A percentile compares a stretch with the other conserved stretches of the same genome.
Conservation (phyloP, 2,888 invertebrate species). For the Philhelius pedissequus region DNA sequence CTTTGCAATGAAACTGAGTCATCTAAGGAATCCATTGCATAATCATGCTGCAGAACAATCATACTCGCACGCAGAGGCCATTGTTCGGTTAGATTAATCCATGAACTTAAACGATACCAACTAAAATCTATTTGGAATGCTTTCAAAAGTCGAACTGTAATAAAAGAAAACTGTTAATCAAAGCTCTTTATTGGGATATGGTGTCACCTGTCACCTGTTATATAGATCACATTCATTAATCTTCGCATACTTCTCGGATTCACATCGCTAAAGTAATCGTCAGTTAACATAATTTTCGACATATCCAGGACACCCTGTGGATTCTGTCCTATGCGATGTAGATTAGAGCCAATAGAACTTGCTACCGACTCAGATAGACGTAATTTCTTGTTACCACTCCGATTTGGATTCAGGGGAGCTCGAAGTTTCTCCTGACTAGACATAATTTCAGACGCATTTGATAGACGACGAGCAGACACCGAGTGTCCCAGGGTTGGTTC, state of each 20-base stretch:
- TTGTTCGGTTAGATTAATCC: constrained; percentile 99
- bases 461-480: constrained; percentile 87
- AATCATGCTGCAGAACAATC: constrained; percentile 96
- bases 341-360: constrained; percentile 93
- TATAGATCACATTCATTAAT: constrained; percentile 97
- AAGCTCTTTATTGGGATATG: neutral
- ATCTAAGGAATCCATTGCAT: constrained; percentile 91
- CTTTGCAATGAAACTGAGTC: constrained; percentile 92
- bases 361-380: constrained; percentile 93
- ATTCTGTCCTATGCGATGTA: constrained; percentile 87
- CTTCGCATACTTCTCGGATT: constrained; percentile 98
- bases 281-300: constrained; percentile 92
- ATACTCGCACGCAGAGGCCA: constrained; percentile 99
- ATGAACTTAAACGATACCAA: constrained; percentile 98
- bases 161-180: neutral
- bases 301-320: constrained; percentile 80
- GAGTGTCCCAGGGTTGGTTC: constrained; percentile 77
- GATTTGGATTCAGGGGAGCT: constrained; percentile 74
- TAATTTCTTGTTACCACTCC: constrained; percentile 85
- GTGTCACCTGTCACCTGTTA: constrained; percentile 84
- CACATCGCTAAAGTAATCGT: constrained; percentile 99
- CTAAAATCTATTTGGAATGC: constrained; percentile 99
- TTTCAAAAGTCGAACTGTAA: constrained; percentile 93
- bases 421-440: constrained; percentile 89
- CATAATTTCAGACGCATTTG: constrained; percentile 89